Conservation (phyloP, 2,888 invertebrate species). For the Temnothorax rugatulus region DNA sequence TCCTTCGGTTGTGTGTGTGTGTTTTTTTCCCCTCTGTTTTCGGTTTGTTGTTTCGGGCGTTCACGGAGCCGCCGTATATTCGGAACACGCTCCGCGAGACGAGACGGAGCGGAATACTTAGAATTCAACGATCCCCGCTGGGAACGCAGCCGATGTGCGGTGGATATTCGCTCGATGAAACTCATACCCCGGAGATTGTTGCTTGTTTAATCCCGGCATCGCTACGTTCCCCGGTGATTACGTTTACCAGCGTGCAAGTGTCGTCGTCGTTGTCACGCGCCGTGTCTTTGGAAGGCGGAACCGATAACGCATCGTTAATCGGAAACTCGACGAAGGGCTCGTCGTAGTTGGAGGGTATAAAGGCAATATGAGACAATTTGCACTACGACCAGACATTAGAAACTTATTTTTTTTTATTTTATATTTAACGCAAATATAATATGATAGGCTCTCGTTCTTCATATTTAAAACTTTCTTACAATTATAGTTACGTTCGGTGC, state of each 20-base stretch:
- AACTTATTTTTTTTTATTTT: background rate
- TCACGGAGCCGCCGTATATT: conserved; percentile 46
- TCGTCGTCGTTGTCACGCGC: conserved; percentile 33
- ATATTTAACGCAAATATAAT: background rate
- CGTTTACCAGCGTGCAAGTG: conserved; percentile 31
- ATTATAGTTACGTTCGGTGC: background rate
- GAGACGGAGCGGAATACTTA: conserved; percentile 52
- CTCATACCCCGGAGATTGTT: conserved; percentile 48
- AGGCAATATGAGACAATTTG: background rate
- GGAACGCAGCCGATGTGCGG: conserved; percentile 45
- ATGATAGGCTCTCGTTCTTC: background rate
- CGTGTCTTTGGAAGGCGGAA: conserved; percentile 29
- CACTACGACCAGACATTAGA: background rate
- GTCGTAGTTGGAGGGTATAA: background rate
- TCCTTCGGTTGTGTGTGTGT: background rate
- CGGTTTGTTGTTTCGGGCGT: conserved; percentile 46
- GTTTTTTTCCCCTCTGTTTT: background rate
- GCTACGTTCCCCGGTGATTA: conserved; percentile 45
- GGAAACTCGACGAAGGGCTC: background rate
- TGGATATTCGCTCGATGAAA: conserved; percentile 52
- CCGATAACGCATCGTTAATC: conserved; percentile 44
- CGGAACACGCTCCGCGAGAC: conserved; percentile 47
- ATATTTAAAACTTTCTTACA: background rate
- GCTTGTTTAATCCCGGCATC: conserved; percentile 55
- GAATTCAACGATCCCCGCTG: conserved; percentile 58